A percentile compares a stretch with the other conserved stretches of the same genome.
Conservation (phyloP, 2,888 invertebrate genomes). For the Cryptocheilus praepositus region DNA sequence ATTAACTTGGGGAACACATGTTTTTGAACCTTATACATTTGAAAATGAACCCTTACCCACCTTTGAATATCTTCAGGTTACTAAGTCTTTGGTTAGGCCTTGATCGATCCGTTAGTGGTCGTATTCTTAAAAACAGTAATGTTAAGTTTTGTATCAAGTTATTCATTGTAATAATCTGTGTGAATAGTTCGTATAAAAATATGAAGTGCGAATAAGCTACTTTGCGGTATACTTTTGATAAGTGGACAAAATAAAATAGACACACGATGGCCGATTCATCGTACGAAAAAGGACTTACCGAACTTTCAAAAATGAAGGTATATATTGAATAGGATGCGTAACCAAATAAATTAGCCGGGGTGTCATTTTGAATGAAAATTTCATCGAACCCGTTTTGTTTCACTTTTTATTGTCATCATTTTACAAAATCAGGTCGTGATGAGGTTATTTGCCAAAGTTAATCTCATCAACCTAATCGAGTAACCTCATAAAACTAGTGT, state of each 20-base stretch:
- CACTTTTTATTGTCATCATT: too few relatives aligned
- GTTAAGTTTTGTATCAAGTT: constrained; percentile 19
- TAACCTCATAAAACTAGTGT: background rate
- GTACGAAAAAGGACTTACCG: constrained; percentile 70
- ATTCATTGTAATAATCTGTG: constrained; percentile 17
- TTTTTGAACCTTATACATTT: too few relatives aligned
- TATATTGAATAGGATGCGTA: background rate
- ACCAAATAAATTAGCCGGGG: background rate
- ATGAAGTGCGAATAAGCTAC: too few relatives aligned
- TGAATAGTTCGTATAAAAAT: constrained; percentile 7
- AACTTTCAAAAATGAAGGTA: constrained; percentile 73
- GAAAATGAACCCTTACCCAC: too few relatives aligned
- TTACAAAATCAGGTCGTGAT: too few relatives aligned
- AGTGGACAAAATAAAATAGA: constrained; percentile 23
- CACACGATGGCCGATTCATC: constrained; percentile 71
- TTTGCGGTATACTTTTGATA: constrained; percentile 76
- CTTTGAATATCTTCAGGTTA: too few relatives aligned
- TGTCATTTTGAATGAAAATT: constrained; percentile 2
- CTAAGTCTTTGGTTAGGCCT: constrained; percentile 9
- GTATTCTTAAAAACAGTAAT: constrained; percentile 21
- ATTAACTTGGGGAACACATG: too few relatives aligned
- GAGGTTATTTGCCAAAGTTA: background rate
- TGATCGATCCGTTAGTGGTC: constrained; percentile 15
- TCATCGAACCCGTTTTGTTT: too few relatives aligned
- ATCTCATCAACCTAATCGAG: background rate